These are phyloP conservation scores for Zosterops lateralis DNA, from an alignment of 2,113 vertebrate species.

Conservation along the genomic window DNA sequence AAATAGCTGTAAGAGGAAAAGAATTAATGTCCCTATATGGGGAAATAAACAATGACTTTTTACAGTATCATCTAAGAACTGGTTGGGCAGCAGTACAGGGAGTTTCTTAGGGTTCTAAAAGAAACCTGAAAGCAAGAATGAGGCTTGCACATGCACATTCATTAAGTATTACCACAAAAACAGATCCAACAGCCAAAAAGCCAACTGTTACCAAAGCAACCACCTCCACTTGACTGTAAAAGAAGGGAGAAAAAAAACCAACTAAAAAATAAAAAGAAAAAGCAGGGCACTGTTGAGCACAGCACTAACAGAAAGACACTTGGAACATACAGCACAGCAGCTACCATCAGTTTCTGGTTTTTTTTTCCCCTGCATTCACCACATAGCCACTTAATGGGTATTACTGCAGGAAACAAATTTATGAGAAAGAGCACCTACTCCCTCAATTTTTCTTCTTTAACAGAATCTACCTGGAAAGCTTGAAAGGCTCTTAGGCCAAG, in stretches of 20 bases:
- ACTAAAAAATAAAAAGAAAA: not conserved
- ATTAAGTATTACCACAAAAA: not conserved
- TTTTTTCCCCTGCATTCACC: not conserved
- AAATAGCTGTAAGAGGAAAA: not conserved
- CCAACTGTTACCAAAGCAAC: not conserved
- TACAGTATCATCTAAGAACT: not conserved
- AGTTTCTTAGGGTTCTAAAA: not conserved
- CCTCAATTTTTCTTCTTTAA: not conserved
- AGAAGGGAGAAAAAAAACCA: not conserved
- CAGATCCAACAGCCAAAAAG: not conserved
- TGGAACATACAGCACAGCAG: not conserved
- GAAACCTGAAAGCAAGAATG: not conserved
- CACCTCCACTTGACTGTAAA: not conserved
- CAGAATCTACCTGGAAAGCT: not conserved
- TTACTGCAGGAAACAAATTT: not conserved
- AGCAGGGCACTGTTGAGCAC: not conserved
- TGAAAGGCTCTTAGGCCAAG: not conserved
- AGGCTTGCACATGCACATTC: not conserved
- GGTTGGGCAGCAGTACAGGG: not conserved
- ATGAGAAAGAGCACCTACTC: not conserved
- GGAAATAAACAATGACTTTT: not conserved
- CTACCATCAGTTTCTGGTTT: rapidly evolving
- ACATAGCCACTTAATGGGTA: not conserved
- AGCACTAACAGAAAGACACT: not conserved
- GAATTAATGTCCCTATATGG: not conserved